phyloP scores from a whole-genome alignment of 1,140 invertebrate genomes.

The Chrysopa pallens region DNA sequence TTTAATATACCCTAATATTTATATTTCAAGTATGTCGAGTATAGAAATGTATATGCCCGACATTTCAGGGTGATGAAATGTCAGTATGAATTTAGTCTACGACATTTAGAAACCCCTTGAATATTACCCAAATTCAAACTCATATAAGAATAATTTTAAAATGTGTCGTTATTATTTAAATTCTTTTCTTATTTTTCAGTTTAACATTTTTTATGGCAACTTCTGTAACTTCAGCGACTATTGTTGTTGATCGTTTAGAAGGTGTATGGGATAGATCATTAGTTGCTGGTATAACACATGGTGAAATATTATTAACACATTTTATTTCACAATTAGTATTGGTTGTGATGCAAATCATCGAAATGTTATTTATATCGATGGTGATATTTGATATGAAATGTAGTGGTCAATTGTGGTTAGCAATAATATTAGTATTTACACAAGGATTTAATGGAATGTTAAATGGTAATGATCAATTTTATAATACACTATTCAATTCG shows the following conservation, averaged over 20 bases:
- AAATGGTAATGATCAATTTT: slow-evolving; percentile 17
- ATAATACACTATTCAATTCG: neutral
- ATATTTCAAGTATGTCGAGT: no score
- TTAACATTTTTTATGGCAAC: slow-evolving; percentile 65
- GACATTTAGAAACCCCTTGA: no score
- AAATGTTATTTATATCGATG: slow-evolving; percentile 23
- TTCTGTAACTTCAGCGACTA: slow-evolving; percentile 55
- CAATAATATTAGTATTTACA: slow-evolving; percentile 20
- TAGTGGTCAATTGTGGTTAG: slow-evolving; percentile 20
- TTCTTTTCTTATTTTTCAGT: slow-evolving; percentile 27
- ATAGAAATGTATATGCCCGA: no score
- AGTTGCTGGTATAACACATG: slow-evolving; percentile 42
- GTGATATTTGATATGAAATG: slow-evolving; percentile 23
- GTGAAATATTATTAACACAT: slow-evolving; percentile 45
- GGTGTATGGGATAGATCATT: slow-evolving; percentile 59
- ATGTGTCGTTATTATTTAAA: no score
- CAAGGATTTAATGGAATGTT: slow-evolving; percentile 32
- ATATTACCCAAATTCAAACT: no score
- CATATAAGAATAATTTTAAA: no score
- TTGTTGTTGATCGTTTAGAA: slow-evolving; percentile 64
- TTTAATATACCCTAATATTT: no score
- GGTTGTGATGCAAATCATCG: slow-evolving; percentile 30
- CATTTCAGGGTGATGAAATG: no score
- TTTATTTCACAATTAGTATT: slow-evolving; percentile 58
- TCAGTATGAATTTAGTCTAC: no score